A percentile compares a stretch with the other conserved stretches of the same genome.
Conservation (phyloP, 2,888 invertebrate genomes). For the Nymphalis polychloros region DNA sequence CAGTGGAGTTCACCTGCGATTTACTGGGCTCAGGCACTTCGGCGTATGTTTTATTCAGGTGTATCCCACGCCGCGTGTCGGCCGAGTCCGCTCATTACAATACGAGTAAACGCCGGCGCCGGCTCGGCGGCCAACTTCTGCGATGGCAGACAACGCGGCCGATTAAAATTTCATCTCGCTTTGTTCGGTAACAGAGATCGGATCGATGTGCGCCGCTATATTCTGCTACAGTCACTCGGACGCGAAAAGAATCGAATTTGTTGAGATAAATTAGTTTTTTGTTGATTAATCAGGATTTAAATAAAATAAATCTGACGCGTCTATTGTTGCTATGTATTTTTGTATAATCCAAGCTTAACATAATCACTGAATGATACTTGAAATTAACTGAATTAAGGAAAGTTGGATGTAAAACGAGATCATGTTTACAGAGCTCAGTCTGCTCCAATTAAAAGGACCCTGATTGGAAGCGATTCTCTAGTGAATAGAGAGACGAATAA, state of each 20-base stretch:
- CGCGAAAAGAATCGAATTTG: slow-evolving; percentile 65
- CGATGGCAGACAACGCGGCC: slow-evolving; percentile 68
- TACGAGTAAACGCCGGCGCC: slow-evolving; percentile 56
- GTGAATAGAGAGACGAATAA: slow-evolving; percentile 50
- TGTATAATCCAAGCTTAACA: neutral
- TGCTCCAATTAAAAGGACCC: slow-evolving; percentile 58
- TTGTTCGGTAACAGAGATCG: slow-evolving; percentile 69
- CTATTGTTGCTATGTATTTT: neutral
- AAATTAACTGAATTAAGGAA: slow-evolving; percentile 26
- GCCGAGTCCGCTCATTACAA: slow-evolving; percentile 62
- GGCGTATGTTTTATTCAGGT: slow-evolving; percentile 48
- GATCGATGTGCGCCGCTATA: slow-evolving; percentile 70
- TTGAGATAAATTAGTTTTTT: slow-evolving; percentile 39
- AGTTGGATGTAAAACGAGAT: slow-evolving; percentile 33
- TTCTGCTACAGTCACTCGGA: slow-evolving; percentile 52
- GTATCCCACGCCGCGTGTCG: slow-evolving; percentile 42
- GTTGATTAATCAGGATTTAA: neutral
- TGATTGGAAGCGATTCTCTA: slow-evolving; percentile 53
- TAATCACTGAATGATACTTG: neutral
- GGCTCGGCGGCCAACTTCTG: slow-evolving; percentile 61
- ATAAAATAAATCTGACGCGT: neutral
- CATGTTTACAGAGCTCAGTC: slow-evolving; percentile 53
- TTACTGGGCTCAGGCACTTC: slow-evolving; percentile 33
- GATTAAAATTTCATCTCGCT: slow-evolving; percentile 80
- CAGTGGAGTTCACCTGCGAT: slow-evolving; percentile 43